Evolutionary conservation across 2,888 invertebrate species (phyloP), one percentile per base, ranked within the genome.

Genomic region (Harmothoe impar): DNA sequence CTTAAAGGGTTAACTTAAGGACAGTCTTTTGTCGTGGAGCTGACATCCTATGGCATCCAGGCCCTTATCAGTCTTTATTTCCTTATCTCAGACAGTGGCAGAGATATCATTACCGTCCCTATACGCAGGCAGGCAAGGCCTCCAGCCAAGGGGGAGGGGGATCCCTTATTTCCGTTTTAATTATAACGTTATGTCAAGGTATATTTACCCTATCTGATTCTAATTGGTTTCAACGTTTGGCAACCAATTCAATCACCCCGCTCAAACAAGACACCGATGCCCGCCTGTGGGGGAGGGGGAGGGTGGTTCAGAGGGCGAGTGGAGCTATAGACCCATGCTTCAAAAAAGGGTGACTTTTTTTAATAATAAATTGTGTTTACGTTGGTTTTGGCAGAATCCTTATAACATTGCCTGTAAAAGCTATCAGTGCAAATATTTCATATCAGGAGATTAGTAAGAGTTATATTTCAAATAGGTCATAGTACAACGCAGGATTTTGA

Each of bases 231-330:
- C 77, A 77, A 1, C 31, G 77, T 77, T 77, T 77, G 77, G 31
- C 77, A 77, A 77, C 29, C 77, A 77, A 77, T 77, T 77, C 77
- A 77, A 77, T 77, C 77, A 77, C 77, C 12, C 77, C 77, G 31
- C 33, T 77, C 77, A 77, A 77, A 77, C 77, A 77, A 7, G 77
- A 77, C 31, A 77, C 77, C 25, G n/a, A n/a, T n/a, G 10, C 77
- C 7, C 77, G 77, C 17, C n/a, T 12, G 68, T n/a, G n/a, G 68
- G n/a, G 68, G 68, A 68, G 68, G 68, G 68, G 68, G n/a, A n/a
- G 25, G 68, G 25, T 17, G 68, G 68, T 7, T 12, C 7, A 68
- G 68, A n/a, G 68, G 68, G 68, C 20, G n/a, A 68, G 68, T 68
- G 68, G 68, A 12, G 68, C n/a, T n/a, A n/a, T n/a, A n/a, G n/a